phyloP scores from a whole-genome alignment of 1,140 invertebrate species.

The Drosophila arawakana region DNA sequence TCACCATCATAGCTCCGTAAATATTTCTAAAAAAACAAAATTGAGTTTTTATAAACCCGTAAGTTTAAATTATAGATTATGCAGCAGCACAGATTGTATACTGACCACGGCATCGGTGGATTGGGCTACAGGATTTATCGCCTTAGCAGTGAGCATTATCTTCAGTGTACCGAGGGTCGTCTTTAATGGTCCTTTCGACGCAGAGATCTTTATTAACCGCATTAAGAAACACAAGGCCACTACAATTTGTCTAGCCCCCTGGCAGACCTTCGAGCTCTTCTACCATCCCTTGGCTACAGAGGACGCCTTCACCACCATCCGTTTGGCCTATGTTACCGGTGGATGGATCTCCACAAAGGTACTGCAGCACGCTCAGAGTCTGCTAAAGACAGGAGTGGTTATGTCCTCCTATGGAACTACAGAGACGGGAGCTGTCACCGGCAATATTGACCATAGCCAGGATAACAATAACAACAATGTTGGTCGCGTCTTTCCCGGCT shows the following conservation, averaged over 20 bases:
- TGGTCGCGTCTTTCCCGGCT: constrained; percentile 48
- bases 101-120: constrained; percentile 56
- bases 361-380: constrained; percentile 39
- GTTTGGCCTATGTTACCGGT: constrained; percentile 38
- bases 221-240: constrained; percentile 48
- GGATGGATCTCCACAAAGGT: constrained; percentile 41
- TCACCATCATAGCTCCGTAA: constrained; percentile 37
- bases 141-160: constrained; percentile 39
- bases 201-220: constrained; percentile 10
- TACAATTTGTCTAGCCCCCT: constrained; percentile 46
- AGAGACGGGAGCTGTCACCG: constrained; percentile 49
- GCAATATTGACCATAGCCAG: constrained; percentile 37
- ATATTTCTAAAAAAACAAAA: background rate
- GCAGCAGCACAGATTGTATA: constrained; percentile 45
- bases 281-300: constrained; percentile 40
- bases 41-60: background rate
- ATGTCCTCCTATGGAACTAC: constrained; percentile 63
- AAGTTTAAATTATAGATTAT: constrained; percentile 21
- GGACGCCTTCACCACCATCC: constrained; percentile 34
- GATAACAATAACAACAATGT: constrained; percentile 36
- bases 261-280: constrained; percentile 65
- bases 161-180: constrained; percentile 47
- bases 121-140: constrained; percentile 59
- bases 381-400: constrained; percentile 30
- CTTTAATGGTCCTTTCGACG: constrained; percentile 40